These are phyloP conservation scores for Symphodus melops DNA, from an alignment of 2,113 vertebrate species.

Conservation along the genomic window DNA sequence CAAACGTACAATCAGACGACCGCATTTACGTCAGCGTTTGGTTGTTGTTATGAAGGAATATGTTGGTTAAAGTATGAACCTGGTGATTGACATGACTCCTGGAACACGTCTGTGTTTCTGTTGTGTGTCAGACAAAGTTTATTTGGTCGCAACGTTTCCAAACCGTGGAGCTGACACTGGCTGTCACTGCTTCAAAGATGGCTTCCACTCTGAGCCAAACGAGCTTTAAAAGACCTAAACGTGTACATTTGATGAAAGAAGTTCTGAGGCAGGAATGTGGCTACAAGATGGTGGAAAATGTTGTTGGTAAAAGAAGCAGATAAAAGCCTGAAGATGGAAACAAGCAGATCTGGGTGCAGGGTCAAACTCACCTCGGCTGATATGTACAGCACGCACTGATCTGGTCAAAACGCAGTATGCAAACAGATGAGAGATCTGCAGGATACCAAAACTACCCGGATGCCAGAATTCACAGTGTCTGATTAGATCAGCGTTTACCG, in stretches of 20 bases:
- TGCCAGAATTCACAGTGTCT: no score
- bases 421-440: no score
- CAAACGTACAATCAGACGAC: conserved; percentile 51
- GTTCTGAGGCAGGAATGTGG: background rate
- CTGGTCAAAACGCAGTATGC: no score
- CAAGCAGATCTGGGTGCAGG: no score
- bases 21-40: conserved; percentile 52
- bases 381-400: no score
- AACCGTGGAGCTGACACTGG: background rate
- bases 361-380: no score
- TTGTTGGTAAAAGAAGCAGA: no score
- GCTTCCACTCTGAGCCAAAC: background rate
- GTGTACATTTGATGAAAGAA: no score
- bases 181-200: background rate
- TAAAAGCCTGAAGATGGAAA: no score
- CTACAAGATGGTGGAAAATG: no score
- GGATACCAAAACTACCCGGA: no score
- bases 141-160: conserved; percentile 17
- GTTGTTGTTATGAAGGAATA: conserved; percentile 33
- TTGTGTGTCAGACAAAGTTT: conserved; percentile 43
- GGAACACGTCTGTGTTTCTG: conserved; percentile 41
- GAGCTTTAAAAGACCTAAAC: background rate
- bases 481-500: no score
- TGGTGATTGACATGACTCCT: conserved; percentile 40
- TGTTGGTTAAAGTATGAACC: conserved; percentile 12